A percentile compares a stretch with the other conserved stretches of the same genome.
Evolutionary conservation across 2,888 invertebrate species (phyloP).

Genomic region (Tipula vernalis): DNA sequence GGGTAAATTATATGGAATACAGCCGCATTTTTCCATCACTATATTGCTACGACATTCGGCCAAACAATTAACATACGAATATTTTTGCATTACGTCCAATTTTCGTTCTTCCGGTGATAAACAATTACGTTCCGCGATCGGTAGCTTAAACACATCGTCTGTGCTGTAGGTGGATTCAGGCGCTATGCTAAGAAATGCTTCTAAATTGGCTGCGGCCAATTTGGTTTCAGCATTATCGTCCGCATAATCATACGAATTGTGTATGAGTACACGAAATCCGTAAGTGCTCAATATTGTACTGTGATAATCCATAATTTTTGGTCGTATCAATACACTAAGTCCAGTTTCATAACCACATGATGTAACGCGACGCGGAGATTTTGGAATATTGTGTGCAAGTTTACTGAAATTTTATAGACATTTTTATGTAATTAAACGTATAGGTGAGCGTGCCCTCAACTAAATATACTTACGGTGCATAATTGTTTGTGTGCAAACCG

Average conservation of each 20-base stretch:
- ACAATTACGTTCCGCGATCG: conserved; percentile 41
- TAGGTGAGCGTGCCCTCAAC: too few relatives aligned
- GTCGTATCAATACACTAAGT: conserved; percentile 44
- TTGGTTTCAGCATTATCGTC: conserved; percentile 48
- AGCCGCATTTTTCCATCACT: conserved; percentile 40
- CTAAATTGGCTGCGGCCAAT: conserved; percentile 41
- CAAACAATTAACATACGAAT: conserved; percentile 55
- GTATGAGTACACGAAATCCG: conserved; percentile 50
- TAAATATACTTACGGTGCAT: conserved; percentile 22
- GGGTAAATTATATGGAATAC: conserved; percentile 45
- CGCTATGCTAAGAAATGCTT: conserved; percentile 47
- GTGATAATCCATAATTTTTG: conserved; percentile 46
- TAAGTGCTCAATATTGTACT: conserved; percentile 46
- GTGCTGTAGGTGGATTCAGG: conserved; percentile 54
- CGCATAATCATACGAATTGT: conserved; percentile 50
- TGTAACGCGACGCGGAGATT: conserved; percentile 44
- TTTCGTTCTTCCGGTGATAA: conserved; percentile 43
- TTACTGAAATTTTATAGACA: conserved; percentile 22
- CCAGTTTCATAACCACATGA: conserved; percentile 59
- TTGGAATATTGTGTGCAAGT: conserved; percentile 30
- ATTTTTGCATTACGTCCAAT: conserved; percentile 33
- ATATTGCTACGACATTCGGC: conserved; percentile 41
- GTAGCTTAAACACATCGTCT: conserved; percentile 38
- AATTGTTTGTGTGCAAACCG: conserved; percentile 30
- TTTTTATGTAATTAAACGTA: too few relatives aligned